A percentile compares a stretch with the other conserved stretches of the same genome.
Conservation (phyloP, 2,113 vertebrate species). For the Diadophis punctatus region DNA sequence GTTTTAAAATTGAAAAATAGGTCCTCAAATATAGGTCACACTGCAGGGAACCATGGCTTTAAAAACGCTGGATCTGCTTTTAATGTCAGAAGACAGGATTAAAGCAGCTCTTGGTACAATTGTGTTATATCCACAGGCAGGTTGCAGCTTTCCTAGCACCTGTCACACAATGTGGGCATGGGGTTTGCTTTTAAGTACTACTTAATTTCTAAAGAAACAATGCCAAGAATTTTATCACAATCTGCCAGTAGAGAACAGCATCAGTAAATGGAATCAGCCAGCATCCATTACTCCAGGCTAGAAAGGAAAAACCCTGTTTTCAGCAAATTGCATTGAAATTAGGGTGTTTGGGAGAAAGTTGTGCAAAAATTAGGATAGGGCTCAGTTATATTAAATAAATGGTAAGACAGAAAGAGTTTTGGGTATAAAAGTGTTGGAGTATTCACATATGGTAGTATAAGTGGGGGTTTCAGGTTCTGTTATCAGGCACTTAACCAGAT, state of each 20-base stretch:
- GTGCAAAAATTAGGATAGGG: neutral
- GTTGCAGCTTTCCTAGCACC: neutral
- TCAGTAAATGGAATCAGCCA: neutral
- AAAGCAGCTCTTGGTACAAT: neutral
- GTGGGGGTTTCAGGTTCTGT: neutral
- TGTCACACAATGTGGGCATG: neutral
- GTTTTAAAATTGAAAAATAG: neutral
- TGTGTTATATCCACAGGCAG: neutral
- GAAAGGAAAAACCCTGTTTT: neutral
- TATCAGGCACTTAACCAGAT: neutral
- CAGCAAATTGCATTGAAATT: neutral
- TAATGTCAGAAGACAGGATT: accelerated
- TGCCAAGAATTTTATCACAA: neutral
- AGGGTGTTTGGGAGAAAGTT: neutral
- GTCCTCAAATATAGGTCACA: accelerated
- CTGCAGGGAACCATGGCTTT: neutral
- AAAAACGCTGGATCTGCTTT: neutral
- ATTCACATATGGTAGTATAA: neutral
- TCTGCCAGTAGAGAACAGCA: neutral
- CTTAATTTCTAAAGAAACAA: neutral
- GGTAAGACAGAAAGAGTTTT: neutral
- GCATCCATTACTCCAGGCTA: neutral
- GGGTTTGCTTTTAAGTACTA: neutral
- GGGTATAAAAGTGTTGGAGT: neutral
- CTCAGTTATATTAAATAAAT: neutral